Base-by-base conservation (phyloP, 2,888 invertebrate genomes). In the Drosophila aldrichi region DNA sequence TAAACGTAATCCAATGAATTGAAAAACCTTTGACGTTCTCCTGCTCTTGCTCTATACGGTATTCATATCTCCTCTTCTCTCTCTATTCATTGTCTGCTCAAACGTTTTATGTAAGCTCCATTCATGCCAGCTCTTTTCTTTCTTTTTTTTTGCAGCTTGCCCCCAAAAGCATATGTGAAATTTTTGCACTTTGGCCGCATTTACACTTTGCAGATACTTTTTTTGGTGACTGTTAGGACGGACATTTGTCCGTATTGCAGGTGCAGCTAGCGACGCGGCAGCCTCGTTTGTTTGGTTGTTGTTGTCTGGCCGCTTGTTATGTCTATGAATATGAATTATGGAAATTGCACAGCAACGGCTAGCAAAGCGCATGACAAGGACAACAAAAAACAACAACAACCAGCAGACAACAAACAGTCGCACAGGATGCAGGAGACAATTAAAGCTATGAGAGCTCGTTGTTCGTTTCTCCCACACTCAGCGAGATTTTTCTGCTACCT, bases 261-360 rank as follows among this genome's bases (percentile, higher is more conserved):
- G 89, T 90, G 82, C 81, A 85, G 81, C 78, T 66, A 67, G 70
- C 68, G 70, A 70, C 74, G 77, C 70, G 75, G 68, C 76, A 77
- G 67, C 75, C 63, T 58, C 56, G 75, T 79, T 54, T 70, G 77
- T 72, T 73, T 79, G 77, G 71, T 73, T 79, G 73, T 63, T 74
- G 48, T 49, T 77, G 74, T 62, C 67, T 68, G 67, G 64, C 46
- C 48, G 68, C 70, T 81, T 79, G 81, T 57, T 70, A 60, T 79
- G 78, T 90, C 82, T 81, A 86, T 89, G 87, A 87, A 91, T 90
- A 90, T 91, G 91, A 90, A 90, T 90, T 91, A 90, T 90, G 87
- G 82, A 90, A 89, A 90, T 91, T 84, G 82, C 79, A 81, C 72
- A 73, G 71, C 78, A 81, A 70, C 82, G 81, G 62, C 51, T n/a